phyloP scores from a whole-genome alignment of 64 coral and sea anemone species.

The Montipora efflorescens region DNA sequence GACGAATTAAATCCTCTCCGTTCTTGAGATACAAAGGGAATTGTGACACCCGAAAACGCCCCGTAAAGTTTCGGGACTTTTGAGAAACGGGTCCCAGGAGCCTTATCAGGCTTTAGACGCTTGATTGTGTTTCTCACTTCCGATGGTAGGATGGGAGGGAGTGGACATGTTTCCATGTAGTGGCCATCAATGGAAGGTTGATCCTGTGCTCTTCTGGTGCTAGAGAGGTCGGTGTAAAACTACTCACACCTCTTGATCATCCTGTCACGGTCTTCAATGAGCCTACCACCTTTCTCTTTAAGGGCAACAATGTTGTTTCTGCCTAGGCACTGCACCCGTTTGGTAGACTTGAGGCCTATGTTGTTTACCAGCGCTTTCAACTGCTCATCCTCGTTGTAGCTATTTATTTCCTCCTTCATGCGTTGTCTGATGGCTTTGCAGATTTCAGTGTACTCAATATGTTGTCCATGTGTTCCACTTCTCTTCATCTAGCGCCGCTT shows the following conservation, averaged over 20 bases:
- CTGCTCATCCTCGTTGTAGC: not conserved
- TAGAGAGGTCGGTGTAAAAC: not conserved
- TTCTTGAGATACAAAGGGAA: too few species aligned
- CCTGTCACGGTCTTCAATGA: conserved; percentile 8
- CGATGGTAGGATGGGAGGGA: not conserved
- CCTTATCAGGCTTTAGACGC: not conserved
- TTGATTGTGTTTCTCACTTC: not conserved
- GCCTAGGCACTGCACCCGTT: not conserved
- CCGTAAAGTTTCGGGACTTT: too few species aligned
- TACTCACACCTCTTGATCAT: not conserved
- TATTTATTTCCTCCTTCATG: not conserved
- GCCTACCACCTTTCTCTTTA: not conserved
- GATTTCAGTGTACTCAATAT: not conserved
- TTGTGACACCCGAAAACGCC: too few species aligned
- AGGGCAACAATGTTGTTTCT: not conserved
- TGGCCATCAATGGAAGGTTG: not conserved
- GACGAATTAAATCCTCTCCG: too few species aligned
- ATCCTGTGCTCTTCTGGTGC: not conserved
- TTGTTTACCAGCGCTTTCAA: not conserved
- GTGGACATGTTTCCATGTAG: not conserved
- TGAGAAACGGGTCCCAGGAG: not conserved
- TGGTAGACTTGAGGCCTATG: not conserved
- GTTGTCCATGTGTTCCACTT: not conserved
- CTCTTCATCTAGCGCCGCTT: too few species aligned
- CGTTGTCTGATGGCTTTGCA: not conserved